Base-by-base conservation (phyloP, 2,888 invertebrate species). In the Brenthis ino region DNA sequence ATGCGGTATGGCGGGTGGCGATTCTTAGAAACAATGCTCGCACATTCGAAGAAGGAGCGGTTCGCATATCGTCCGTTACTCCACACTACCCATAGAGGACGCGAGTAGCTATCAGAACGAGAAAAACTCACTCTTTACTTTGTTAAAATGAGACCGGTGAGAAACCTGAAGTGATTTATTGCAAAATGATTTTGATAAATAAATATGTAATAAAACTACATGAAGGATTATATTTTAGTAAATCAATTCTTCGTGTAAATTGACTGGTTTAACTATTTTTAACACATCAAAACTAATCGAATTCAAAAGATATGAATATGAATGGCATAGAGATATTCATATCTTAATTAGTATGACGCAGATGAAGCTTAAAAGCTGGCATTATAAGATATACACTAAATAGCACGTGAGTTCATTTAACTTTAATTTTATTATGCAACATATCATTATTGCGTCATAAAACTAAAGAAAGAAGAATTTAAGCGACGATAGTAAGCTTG, bases 41-140 rank as follows among this genome's bases (percentile, higher is more conserved):
- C 63, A 82, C 81, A 79, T 91, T 91, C 91, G 86, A 82, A 85
- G 89, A 92, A 91, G 83, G 88, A 89, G 87, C 89, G 89, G 89
- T 85, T 81, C 79, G 82, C 79, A 78, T 77, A 28, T 28, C 61
- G 80, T 77, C 91, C 91, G 91, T 91, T 91, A 91, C 80, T 82
- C 79, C 80, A 80, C 79, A 74, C 76, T 76, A 70, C 68, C 75
- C 75, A 74, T 74, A 79, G 85, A 85, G 84, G 85, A 84, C 83
- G 76, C 81, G 37, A 43, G 11, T 43, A 88, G 89, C 88, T 87
- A 88, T 87, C 83, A 83, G 79, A 82, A 82, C 81, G 83, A 87
- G 87, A 92, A 92, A 92, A 92, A 91, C 88, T 85, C 13, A 79
- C 37, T 83, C 84, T 82, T 84, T 72, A 86, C 86, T 86, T 85